A percentile compares a stretch with the other conserved stretches of the same genome.
phyloP scores from a whole-genome alignment of 2,888 invertebrate species.

The Liposcelis brunnea region DNA sequence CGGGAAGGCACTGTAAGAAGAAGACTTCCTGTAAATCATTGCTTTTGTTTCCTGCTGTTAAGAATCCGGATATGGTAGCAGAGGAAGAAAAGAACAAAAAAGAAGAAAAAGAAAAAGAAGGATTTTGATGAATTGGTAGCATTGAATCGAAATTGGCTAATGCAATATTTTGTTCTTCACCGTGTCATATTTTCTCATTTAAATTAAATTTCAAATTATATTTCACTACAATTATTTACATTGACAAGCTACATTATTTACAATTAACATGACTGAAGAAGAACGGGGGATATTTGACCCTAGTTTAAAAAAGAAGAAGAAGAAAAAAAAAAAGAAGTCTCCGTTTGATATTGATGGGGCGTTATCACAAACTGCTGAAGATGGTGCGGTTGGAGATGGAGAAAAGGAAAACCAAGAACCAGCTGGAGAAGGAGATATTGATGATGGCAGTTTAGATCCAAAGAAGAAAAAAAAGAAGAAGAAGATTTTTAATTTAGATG shows the following conservation, averaged over 20 bases:
- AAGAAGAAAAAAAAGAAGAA: conserved; percentile 79
- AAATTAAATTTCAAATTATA: conserved; percentile 7
- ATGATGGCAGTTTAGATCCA: conserved; percentile 21
- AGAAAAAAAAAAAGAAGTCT: conserved; percentile 94
- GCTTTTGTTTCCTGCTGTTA: too few relatives aligned
- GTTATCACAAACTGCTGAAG: conserved; percentile 34
- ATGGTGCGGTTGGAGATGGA: conserved; percentile 32
- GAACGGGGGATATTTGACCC: conserved; percentile 61
- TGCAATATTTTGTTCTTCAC: not conserved
- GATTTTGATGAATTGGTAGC: conserved; percentile 1
- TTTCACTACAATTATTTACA: conserved; percentile 3
- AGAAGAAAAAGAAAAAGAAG: too few relatives aligned
- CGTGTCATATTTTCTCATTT: conserved; percentile 6
- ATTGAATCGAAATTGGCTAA: conserved; percentile 11
- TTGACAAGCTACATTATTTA: not conserved
- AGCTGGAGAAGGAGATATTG: conserved; percentile 45
- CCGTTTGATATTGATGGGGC: conserved; percentile 81
- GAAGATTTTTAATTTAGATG: conserved; percentile 73
- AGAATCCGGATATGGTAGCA: too few relatives aligned
- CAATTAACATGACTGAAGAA: conserved; percentile 14
- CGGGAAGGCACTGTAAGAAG: too few relatives aligned
- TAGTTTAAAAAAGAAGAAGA: conserved; percentile 63
- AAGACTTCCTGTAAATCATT: too few relatives aligned
- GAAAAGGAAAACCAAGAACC: conserved; percentile 33
- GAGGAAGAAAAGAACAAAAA: too few relatives aligned